Base-by-base conservation (phyloP, 2,888 invertebrate genomes). In the Amphiduros pacificus region DNA sequence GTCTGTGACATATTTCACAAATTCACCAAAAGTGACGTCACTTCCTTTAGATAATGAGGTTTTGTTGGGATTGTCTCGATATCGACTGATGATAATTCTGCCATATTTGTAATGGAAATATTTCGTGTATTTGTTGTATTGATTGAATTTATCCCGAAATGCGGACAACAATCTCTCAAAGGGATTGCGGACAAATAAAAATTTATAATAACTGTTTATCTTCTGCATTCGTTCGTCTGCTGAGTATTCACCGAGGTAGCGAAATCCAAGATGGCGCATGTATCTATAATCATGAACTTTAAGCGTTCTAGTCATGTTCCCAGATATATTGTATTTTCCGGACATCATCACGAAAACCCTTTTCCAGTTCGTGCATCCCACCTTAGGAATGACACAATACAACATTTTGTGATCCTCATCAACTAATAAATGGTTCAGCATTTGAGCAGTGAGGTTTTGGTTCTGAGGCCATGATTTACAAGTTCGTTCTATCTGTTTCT, bases 361-460 rank as follows among this genome's bases (percentile, higher is more conserved):
- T 79, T 94, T 94, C 93, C 94, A 94, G 82, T 94, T 94, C 14
- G 94, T 94, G 79, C 94, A 94, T 56, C 94, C 94, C 57, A 79
- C 78, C 88, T 95, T 95, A 64, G 95, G 94, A 68, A 94, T 93
- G 82, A 94, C 94, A 79, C 94, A 95, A 77, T 94, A 94, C n/a
- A 95, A 85, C 20, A 94, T 85, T 79, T 90, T 90, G 76, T 92
- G 91, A 63, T 88, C 86, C 73, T 91, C 90, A 79, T 94, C 92
- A 22, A 94, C 89, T 65, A 94, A 84, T 80, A 94, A 87, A 77
- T 94, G 93, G 75, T 90, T 88, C 74, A 92, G 51, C 22, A 57
- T 44, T 5, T n/a, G 20, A 6, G 22, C n/a, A n/a, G 44, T 44
- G 20, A 44, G 22, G n/a, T 44, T 44, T 44, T n/a, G n/a, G 4